Evolutionary conservation across 2,797 vertebrate genomes (phyloP).

Genomic region (Melanotaenia trifasciata): DNA sequence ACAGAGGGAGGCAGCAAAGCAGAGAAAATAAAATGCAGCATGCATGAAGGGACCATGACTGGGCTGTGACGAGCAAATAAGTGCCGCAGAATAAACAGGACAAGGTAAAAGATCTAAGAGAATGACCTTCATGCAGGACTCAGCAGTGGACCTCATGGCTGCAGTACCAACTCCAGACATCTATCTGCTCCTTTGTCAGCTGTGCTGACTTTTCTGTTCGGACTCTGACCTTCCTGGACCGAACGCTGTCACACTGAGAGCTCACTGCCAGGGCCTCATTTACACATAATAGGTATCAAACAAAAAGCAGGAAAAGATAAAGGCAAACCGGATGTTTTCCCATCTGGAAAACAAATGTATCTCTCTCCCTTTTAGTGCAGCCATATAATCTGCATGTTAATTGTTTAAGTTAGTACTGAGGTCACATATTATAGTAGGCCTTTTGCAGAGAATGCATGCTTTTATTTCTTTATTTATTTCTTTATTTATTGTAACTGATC

Average conservation of each 20-base stretch:
- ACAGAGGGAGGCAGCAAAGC: conserved; percentile 35
- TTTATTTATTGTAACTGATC: conserved; percentile 40
- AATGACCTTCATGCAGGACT: conserved; percentile 37
- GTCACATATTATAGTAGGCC: conserved; percentile 52
- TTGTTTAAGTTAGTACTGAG: conserved; percentile 46
- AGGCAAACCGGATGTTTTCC: conserved; percentile 22
- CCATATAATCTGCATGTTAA: conserved; percentile 20
- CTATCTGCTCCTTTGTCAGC: conserved; percentile 19
- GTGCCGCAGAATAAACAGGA: conserved; percentile 55
- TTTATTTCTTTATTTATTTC: conserved; percentile 42
- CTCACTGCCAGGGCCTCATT: conserved; percentile 48
- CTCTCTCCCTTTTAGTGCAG: conserved; percentile 13
- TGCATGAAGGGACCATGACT: conserved; percentile 13
- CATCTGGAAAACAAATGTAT: conserved; percentile 30
- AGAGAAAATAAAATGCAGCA: conserved; percentile 37
- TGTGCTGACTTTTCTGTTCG: conserved; percentile 10
- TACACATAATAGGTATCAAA: conserved; percentile 45
- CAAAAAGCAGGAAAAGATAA: conserved; percentile 21
- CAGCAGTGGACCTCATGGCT: conserved; percentile 9
- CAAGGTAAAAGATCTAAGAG: conserved; percentile 55
- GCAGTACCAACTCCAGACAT: conserved; percentile 33
- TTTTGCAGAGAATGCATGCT: conserved; percentile 61
- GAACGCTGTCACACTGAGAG: conserved; percentile 28
- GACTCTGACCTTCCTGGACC: conserved; percentile 21
- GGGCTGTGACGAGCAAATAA: conserved; percentile 24